Conservation (phyloP, 2,888 invertebrate genomes). For the Melikaiella ostensackeni region DNA sequence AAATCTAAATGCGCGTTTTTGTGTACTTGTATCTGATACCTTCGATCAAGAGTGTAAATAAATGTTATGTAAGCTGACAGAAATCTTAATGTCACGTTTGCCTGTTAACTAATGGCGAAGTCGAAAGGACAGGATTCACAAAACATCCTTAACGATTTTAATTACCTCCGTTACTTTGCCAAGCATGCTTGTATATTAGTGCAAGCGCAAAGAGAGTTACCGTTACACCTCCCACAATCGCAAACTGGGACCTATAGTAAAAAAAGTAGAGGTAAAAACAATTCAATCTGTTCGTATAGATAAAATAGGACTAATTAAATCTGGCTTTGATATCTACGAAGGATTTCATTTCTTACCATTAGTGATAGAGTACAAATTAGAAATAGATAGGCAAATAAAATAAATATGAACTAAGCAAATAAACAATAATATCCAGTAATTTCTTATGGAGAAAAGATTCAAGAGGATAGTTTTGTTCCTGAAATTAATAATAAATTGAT, state of each 20-base stretch:
- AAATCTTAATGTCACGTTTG: conserved; percentile 26
- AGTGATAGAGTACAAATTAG: no score
- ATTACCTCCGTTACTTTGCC: conserved; percentile 35
- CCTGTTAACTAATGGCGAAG: conserved; percentile 21
- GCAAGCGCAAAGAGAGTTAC: conserved; percentile 11
- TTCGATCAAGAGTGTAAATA: conserved; percentile 7
- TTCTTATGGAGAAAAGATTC: no score
- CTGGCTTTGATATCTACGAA: neutral
- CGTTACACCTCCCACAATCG: conserved; percentile 29
- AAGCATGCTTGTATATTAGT: conserved; percentile 34
- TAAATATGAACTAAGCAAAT: no score
- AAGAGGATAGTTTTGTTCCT: no score
- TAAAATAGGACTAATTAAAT: conserved; percentile 7
- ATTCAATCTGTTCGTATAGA: neutral
- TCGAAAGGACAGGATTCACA: conserved; percentile 19
- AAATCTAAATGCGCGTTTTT: neutral
- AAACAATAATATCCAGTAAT: no score
- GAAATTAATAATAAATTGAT: neutral
- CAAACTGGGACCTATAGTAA: neutral
- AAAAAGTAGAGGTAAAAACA: neutral
- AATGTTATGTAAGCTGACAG: conserved; percentile 14
- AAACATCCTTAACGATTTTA: conserved; percentile 32
- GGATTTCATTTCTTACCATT: no score
- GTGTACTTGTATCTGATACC: neutral
- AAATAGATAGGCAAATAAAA: no score